These are phyloP conservation scores for Myripristis jacobus DNA, from an alignment of 2,797 vertebrate genomes.

Conservation along the genomic window DNA sequence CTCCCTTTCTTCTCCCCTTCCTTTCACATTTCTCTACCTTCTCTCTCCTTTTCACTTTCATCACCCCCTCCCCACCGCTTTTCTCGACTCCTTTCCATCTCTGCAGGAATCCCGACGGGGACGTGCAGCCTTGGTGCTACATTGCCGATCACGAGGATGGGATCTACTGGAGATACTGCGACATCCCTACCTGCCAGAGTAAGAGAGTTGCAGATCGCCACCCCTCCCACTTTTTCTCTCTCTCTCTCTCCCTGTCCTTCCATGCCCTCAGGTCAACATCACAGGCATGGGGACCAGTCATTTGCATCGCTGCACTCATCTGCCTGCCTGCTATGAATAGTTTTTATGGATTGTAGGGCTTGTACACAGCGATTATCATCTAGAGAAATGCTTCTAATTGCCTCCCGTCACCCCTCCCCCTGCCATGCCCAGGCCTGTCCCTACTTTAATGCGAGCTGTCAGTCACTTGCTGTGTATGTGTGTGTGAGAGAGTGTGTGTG, in stretches of 20 bases:
- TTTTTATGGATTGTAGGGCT: conserved; percentile 56
- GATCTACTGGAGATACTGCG: conserved; percentile 96
- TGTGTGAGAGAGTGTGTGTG: no score
- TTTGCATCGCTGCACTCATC: conserved; percentile 54
- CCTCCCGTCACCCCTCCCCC: conserved; percentile 64
- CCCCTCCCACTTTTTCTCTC: neutral
- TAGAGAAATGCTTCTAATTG: conserved; percentile 76
- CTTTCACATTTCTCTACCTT: conserved; percentile 15
- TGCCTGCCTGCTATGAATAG: conserved; percentile 60
- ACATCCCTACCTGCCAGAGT: conserved; percentile 95
- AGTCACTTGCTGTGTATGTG: conserved; percentile 55
- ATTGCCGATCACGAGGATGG: conserved; percentile 93
- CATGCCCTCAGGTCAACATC: conserved; percentile 26
- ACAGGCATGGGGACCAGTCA: conserved; percentile 14
- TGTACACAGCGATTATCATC: conserved; percentile 71
- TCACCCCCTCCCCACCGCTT: neutral
- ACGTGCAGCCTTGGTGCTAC: conserved; percentile 97
- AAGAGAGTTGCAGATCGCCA: conserved; percentile 46
- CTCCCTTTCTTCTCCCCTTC: neutral
- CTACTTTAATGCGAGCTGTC: conserved; percentile 70
- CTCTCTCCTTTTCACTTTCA: conserved; percentile 6
- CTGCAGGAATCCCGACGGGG: conserved; percentile 93
- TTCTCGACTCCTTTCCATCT: neutral
- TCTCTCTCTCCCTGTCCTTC: conserved; percentile 17
- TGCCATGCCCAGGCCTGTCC: conserved; percentile 66